These are phyloP conservation scores for Halyomorpha halys DNA, from an alignment of 1,140 invertebrate species.

Conservation along the genomic window DNA sequence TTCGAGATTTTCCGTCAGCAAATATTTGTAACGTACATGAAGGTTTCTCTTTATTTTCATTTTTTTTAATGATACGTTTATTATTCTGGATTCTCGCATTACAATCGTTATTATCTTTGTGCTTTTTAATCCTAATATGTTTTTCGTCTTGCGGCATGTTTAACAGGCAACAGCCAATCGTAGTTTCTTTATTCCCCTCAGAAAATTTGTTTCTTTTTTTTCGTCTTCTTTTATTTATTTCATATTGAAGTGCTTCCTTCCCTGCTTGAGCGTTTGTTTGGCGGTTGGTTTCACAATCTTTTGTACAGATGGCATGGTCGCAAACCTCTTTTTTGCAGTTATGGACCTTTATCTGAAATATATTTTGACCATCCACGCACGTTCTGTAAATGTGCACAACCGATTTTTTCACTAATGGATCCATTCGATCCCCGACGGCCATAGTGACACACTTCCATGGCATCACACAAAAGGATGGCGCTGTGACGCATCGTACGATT, in stretches of 20 bases:
- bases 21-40: background rate
- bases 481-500: background rate
- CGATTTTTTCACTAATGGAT: background rate
- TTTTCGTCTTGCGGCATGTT: too few species aligned
- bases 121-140: too few species aligned
- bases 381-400: background rate
- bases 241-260: background rate
- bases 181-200: background rate
- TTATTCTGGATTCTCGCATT: background rate
- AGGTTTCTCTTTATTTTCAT: background rate
- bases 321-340: background rate
- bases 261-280: background rate
- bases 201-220: background rate
- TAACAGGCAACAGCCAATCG: background rate
- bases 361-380: background rate
- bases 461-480: background rate
- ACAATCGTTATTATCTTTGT: background rate
- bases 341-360: background rate
- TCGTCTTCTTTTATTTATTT: background rate
- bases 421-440: background rate
- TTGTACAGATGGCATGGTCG: background rate
- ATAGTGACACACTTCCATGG: slow-evolving; percentile 1
- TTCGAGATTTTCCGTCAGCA: background rate
- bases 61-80: background rate
- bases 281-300: background rate